Percentiles rank a stretch among this genome's conserved stretches.
Conservation (phyloP, 2,888 invertebrate species). For the Scrobipalpa costella region DNA sequence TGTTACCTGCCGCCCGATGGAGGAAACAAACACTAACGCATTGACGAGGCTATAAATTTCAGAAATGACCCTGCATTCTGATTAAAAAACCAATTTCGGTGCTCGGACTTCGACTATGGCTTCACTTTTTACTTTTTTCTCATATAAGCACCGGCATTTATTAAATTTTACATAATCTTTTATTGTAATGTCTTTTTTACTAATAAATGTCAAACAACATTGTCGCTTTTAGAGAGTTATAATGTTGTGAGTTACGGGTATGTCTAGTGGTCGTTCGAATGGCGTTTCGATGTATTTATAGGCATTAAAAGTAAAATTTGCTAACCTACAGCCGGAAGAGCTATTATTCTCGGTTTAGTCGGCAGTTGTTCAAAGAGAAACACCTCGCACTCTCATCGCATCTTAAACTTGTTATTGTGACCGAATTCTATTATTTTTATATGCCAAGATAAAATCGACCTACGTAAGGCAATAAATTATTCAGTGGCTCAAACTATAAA, state of each 20-base stretch:
- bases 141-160: constrained; percentile 25
- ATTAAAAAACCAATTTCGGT: constrained; percentile 71
- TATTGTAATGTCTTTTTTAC: constrained; percentile 30
- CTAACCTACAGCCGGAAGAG: neutral
- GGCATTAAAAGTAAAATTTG: neutral
- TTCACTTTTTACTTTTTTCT: constrained; percentile 44
- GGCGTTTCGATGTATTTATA: neutral
- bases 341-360: constrained; percentile 10
- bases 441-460: neutral
- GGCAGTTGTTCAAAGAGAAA: constrained; percentile 14
- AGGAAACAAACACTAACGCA: constrained; percentile 72
- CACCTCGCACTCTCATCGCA: neutral
- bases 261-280: neutral
- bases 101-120: constrained; percentile 47
- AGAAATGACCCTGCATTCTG: constrained; percentile 65
- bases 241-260: constrained; percentile 10
- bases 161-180: constrained; percentile 30
- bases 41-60: constrained; percentile 69
- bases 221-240: constrained; percentile 13
- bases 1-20: constrained; percentile 67
- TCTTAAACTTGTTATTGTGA: constrained; percentile 21
- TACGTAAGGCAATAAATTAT: neutral
- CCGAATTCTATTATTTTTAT: constrained; percentile 23
- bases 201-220: constrained; percentile 27
- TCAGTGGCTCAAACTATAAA: neutral